Evolutionary conservation across 2,113 vertebrate genomes (phyloP).

Genomic region (Hipposideros armiger): DNA sequence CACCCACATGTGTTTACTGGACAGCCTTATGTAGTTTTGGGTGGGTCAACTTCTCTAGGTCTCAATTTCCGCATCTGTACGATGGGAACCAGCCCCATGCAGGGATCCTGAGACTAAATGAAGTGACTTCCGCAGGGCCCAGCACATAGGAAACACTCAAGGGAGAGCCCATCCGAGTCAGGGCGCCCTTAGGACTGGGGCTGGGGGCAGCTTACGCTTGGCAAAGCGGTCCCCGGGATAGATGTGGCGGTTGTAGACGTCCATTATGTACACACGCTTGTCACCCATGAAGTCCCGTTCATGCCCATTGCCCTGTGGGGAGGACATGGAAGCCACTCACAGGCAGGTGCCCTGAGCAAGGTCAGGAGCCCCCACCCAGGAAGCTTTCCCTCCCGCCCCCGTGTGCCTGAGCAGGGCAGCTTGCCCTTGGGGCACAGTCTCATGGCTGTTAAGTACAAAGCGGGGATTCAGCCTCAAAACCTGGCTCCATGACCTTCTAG

Average conservation of each 20-base stretch:
- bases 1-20: neutral
- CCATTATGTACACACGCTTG: constrained; percentile 96
- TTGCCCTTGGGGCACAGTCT: neutral
- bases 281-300: constrained; percentile 97
- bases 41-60: neutral
- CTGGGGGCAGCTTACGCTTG: constrained; percentile 91
- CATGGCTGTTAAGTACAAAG: neutral
- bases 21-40: neutral
- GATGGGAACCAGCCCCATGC: neutral
- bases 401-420: no score
- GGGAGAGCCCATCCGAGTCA: neutral
- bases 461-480: neutral
- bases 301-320: constrained; percentile 95
- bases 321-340: neutral
- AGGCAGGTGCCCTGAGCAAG: no score
- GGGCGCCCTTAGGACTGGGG: accelerated
- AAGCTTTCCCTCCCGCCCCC: neutral
- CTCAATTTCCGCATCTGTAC: neutral
- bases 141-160: accelerated
- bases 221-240: constrained; percentile 95
- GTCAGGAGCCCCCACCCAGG: neutral
- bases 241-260: constrained; percentile 96
- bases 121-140: neutral
- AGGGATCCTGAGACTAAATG: neutral
- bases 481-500: neutral